Conservation (phyloP, 2,888 invertebrate genomes). For the Drosophila setosimentum region DNA sequence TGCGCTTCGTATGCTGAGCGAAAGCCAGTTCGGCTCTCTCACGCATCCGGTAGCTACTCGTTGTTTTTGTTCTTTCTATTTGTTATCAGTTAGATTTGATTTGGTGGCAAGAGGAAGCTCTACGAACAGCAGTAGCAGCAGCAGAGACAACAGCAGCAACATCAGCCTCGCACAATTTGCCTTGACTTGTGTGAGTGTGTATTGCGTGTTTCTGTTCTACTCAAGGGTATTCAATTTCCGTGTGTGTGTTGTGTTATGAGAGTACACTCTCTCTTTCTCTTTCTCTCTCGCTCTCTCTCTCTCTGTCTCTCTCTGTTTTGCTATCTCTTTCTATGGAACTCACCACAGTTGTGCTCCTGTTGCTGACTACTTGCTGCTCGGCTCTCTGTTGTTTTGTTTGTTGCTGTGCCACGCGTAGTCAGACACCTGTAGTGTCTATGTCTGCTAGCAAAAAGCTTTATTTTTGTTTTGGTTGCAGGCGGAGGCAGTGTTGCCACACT, state of each 20-base stretch:
- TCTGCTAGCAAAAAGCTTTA: constrained; percentile 25
- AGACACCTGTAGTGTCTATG: constrained; percentile 62
- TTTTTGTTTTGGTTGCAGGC: constrained; percentile 16
- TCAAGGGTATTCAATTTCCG: constrained; percentile 58
- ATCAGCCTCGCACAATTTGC: constrained; percentile 70
- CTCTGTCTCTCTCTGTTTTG: no score
- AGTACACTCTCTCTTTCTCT: constrained; percentile 16
- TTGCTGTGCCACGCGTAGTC: constrained; percentile 20
- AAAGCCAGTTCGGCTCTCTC: constrained; percentile 29
- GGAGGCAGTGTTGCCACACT: constrained; percentile 44
- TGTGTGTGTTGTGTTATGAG: constrained; percentile 6
- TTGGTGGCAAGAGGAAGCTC: constrained; percentile 47
- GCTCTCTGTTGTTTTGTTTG: constrained; percentile 55
- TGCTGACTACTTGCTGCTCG: constrained; percentile 28
- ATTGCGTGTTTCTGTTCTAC: constrained; percentile 44
- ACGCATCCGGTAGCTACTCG: constrained; percentile 33
- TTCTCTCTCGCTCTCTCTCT: neutral
- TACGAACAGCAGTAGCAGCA: constrained; percentile 16
- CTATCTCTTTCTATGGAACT: constrained; percentile 7
- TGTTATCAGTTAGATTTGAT: constrained; percentile 79
- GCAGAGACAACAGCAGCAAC: constrained; percentile 9
- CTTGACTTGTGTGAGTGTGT: constrained; percentile 62
- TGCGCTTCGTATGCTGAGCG: constrained; percentile 31
- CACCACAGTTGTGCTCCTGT: constrained; percentile 45
- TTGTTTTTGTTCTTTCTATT: constrained; percentile 36